phyloP scores from a whole-genome alignment of 2,888 invertebrate species.

The Nomada goodeniana region DNA sequence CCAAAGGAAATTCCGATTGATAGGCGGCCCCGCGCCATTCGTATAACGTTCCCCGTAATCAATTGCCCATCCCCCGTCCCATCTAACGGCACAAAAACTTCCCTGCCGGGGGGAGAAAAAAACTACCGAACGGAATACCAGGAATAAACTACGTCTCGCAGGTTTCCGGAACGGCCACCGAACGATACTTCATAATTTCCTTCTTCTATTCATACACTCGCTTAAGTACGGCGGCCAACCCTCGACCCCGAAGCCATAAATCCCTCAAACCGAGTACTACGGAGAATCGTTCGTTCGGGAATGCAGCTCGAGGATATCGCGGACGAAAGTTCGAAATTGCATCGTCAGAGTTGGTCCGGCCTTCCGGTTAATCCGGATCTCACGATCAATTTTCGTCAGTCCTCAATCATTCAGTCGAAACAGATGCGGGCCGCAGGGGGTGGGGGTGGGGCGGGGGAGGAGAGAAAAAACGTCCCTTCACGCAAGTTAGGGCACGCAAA shows the following conservation, averaged over 20 bases:
- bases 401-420: constrained; percentile 18
- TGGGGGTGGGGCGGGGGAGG: no score
- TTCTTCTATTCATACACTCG: background rate
- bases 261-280: background rate
- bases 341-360: background rate
- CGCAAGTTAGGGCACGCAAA: no score
- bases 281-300: background rate
- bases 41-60: background rate
- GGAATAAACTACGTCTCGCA: no score
- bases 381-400: constrained; percentile 39
- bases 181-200: background rate
- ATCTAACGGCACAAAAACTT: no score
- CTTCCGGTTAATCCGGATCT: background rate
- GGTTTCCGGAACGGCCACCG: no score
- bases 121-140: no score
- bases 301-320: background rate
- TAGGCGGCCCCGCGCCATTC: no score
- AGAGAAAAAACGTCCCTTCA: background rate
- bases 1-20: background rate
- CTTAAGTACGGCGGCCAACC: background rate
- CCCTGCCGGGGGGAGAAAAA: no score
- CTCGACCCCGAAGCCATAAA: background rate
- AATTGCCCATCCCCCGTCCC: background rate
- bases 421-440: no score
- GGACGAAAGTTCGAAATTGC: constrained; percentile 12